These are phyloP conservation scores for Psix sp. DNA, from an alignment of 1,140 invertebrate genomes.

Conservation along the genomic window DNA sequence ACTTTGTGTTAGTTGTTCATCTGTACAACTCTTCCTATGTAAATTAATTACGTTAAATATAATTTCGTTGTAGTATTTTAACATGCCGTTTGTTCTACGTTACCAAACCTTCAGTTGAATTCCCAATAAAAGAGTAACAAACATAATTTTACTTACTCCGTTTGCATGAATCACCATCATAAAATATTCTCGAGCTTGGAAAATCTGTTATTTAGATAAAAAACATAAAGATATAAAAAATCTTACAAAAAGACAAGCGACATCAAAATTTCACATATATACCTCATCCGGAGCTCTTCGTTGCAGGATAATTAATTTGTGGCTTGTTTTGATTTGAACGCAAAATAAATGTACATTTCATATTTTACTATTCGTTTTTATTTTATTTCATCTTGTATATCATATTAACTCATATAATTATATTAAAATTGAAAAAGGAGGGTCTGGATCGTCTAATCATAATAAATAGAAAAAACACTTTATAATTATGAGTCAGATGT, in stretches of 20 bases:
- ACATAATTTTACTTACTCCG: slow-evolving; percentile 43
- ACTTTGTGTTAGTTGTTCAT: slow-evolving; percentile 47
- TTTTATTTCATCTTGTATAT: slow-evolving; percentile 1
- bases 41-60: slow-evolving; percentile 59
- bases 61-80: slow-evolving; percentile 58
- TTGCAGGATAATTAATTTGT: slow-evolving; percentile 38
- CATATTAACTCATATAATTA: background rate
- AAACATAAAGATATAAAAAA: slow-evolving; percentile 19
- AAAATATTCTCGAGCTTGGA: slow-evolving; percentile 34
- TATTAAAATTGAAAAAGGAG: slow-evolving; percentile 29
- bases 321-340: slow-evolving; percentile 22
- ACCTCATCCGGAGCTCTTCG: slow-evolving; percentile 59
- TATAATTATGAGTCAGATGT: slow-evolving; percentile 59
- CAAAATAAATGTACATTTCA: slow-evolving; percentile 21
- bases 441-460: slow-evolving; percentile 55
- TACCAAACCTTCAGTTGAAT: slow-evolving; percentile 21
- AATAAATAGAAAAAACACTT: slow-evolving; percentile 57
- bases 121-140: slow-evolving; percentile 25
- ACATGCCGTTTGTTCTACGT: slow-evolving; percentile 13
- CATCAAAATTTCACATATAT: slow-evolving; percentile 27
- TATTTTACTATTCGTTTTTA: slow-evolving; percentile 2
- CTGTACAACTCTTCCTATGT: slow-evolving; percentile 58
- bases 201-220: slow-evolving; percentile 34
- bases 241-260: slow-evolving; percentile 34
- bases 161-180: slow-evolving; percentile 52